Percentiles rank a stretch among this genome's conserved stretches.
These are phyloP conservation scores for Sympetrum striolatum DNA, from an alignment of 2,888 invertebrate genomes.

Conservation along the genomic window DNA sequence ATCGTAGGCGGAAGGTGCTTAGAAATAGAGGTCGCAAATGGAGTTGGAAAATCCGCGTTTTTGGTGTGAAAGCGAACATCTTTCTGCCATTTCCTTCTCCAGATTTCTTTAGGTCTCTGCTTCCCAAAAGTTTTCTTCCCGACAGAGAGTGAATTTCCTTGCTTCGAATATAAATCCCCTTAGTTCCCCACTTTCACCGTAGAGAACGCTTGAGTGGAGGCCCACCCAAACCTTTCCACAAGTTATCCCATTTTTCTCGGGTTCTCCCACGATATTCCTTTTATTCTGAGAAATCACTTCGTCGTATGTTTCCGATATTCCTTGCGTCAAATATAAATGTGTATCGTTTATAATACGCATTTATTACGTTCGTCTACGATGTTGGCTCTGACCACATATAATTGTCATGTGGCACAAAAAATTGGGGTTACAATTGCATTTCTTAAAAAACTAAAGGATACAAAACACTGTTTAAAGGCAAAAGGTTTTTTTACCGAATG, in stretches of 20 bases:
- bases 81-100: neutral
- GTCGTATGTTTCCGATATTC: neutral
- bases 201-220: neutral
- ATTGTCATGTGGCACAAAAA: no score
- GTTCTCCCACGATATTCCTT: neutral
- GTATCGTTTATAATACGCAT: no score
- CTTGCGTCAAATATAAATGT: neutral
- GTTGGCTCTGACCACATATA: no score
- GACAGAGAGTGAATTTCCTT: constrained; percentile 6
- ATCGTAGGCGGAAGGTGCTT: no score
- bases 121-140: neutral
- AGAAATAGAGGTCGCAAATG: no score
- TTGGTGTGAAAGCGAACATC: neutral
- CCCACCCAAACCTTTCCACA: neutral
- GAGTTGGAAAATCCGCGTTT: no score
- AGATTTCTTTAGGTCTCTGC: neutral
- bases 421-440: no score
- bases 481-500: no score
- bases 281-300: neutral
- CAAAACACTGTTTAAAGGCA: no score
- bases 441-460: no score
- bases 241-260: neutral
- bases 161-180: constrained; percentile 6
- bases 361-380: no score
- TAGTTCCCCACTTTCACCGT: constrained; percentile 4